These are phyloP conservation scores for Sminthurinus aureus DNA, from an alignment of 2,888 invertebrate genomes.

Conservation along the genomic window DNA sequence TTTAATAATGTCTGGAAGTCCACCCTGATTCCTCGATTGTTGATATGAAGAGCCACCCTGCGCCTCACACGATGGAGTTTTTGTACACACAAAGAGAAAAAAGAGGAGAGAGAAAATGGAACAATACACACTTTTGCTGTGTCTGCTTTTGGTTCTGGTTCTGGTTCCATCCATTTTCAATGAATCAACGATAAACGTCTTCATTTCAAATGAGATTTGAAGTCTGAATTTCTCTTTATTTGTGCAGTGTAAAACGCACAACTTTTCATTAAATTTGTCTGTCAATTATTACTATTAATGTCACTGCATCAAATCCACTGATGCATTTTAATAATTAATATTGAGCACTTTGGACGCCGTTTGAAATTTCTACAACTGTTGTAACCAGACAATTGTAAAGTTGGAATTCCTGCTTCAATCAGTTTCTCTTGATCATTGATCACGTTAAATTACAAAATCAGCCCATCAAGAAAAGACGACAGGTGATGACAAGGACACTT, in stretches of 20 bases:
- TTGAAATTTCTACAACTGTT: no score
- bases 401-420: no score
- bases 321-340: no score
- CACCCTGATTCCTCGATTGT: neutral
- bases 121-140: neutral
- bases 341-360: no score
- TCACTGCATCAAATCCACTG: no score
- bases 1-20: conserved; percentile 26
- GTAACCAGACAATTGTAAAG: no score
- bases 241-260: neutral
- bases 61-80: neutral
- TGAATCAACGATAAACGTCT: neutral
- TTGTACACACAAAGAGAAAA: neutral
- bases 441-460: no score
- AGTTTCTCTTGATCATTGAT: no score
- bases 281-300: no score
- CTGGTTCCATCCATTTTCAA: neutral
- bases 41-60: neutral
- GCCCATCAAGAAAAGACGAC: no score
- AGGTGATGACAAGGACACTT: no score
- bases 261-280: no score
- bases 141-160: neutral
- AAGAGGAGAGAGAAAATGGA: neutral
- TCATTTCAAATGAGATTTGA: neutral
- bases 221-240: neutral